Percentiles rank a stretch among this genome's conserved stretches.
Conservation (phyloP, 2,113 vertebrate species). For the Catagonus wagneri region DNA sequence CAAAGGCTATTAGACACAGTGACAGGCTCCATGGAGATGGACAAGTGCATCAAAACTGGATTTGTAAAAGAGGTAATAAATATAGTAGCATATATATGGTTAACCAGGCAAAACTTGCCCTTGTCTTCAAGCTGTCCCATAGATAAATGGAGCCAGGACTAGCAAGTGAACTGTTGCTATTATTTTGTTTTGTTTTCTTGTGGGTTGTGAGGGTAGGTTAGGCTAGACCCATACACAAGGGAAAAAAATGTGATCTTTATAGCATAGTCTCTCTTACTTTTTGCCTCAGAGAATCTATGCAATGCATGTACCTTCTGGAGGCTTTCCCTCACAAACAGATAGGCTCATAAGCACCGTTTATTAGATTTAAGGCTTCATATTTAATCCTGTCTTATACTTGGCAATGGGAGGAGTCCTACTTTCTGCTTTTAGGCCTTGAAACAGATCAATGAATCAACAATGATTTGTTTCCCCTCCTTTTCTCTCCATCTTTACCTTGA, state of each 20-base stretch:
- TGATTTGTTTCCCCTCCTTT: not conserved
- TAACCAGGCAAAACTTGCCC: not conserved
- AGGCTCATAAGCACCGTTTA: not conserved
- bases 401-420: not conserved
- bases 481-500: not conserved
- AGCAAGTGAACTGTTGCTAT: not conserved
- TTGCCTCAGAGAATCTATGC: not conserved
- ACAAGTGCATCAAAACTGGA: not conserved
- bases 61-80: not conserved
- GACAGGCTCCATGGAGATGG: not conserved
- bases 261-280: not conserved
- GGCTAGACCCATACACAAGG: not conserved
- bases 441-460: not conserved
- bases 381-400: not conserved
- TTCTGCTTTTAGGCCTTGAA: not conserved
- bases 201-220: not conserved
- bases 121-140: not conserved
- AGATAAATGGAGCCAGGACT: not conserved
- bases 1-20: not conserved
- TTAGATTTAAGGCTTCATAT: not conserved
- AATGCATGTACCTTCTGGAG: not conserved
- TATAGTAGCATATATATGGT: not conserved
- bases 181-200: not conserved
- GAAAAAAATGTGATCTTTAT: not conserved
- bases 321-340: not conserved